Percentiles rank a stretch among this genome's conserved stretches.
phyloP scores from a whole-genome alignment of 2,797 vertebrate genomes.

The Thamnophis elegans region DNA sequence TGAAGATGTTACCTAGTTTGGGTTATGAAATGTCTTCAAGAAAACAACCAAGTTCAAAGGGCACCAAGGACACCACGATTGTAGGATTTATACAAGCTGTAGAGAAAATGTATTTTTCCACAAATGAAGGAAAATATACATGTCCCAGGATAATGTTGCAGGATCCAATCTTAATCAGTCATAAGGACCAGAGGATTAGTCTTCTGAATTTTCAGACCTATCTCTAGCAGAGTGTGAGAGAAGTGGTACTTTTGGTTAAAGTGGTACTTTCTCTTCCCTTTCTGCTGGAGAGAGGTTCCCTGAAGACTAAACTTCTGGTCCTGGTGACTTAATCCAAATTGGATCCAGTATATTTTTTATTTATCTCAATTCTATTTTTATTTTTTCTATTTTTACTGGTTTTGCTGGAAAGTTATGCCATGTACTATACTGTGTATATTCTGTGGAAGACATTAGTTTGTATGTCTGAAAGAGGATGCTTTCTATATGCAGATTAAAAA shows the following conservation, averaged over 20 bases:
- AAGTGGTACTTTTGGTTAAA: too few relatives aligned
- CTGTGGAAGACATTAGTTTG: not conserved
- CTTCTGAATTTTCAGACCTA: not conserved
- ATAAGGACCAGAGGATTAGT: not conserved
- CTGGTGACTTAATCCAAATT: not conserved
- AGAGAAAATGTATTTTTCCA: not conserved
- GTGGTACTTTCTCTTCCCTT: not conserved
- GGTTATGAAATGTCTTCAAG: not conserved
- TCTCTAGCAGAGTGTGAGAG: too few relatives aligned
- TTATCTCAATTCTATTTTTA: not conserved
- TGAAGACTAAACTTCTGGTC: not conserved
- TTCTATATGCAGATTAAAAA: not conserved
- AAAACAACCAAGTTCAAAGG: not conserved
- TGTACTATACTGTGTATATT: not conserved
- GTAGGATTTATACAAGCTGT: not conserved
- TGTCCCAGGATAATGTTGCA: not conserved
- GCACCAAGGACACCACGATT: not conserved
- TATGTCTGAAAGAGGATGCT: not conserved
- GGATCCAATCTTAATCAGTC: not conserved
- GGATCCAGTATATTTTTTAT: not conserved
- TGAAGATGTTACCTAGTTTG: not conserved
- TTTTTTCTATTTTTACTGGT: not conserved
- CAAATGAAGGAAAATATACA: too few relatives aligned
- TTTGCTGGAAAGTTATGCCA: not conserved
- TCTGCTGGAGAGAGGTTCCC: not conserved